Conservation (phyloP, 1,140 invertebrate genomes). For the Muscidifurax raptorellus region DNA sequence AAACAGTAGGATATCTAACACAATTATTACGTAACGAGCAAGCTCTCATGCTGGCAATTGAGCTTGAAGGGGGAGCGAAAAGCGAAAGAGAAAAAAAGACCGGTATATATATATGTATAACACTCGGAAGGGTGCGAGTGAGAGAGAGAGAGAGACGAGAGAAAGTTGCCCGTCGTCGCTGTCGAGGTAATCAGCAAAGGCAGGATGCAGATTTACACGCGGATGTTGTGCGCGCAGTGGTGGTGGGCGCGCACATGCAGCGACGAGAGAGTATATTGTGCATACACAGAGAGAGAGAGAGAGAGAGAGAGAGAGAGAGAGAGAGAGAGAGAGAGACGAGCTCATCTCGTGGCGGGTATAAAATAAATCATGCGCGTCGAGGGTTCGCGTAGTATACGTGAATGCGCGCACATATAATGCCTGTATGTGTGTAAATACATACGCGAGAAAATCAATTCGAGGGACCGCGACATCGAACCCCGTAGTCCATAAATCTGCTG, state of each 20-base stretch:
- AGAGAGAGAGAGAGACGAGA: background rate
- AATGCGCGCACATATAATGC: background rate
- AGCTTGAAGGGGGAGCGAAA: background rate
- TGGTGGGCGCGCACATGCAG: background rate
- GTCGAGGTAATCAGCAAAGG: constrained; percentile 12
- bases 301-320: no score
- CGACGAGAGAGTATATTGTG: background rate
- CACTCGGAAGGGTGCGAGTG: background rate
- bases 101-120: no score
- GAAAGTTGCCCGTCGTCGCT: background rate
- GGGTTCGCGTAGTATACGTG: background rate
- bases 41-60: background rate
- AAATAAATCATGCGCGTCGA: constrained; percentile 35
- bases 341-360: constrained; percentile 12
- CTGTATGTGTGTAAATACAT: background rate
- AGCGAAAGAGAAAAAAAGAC: background rate
- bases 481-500: constrained; percentile 23
- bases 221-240: background rate
- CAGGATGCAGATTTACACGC: constrained; percentile 36
- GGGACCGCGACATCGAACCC: constrained; percentile 5
- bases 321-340: background rate
- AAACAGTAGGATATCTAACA: constrained; percentile 11
- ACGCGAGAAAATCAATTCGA: constrained; percentile 24
- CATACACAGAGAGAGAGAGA: no score
- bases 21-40: background rate